Evolutionary conservation across 2,797 vertebrate species (phyloP), one percentile per base, ranked within the genome.

Genomic region (Oreochromis grahami): DNA sequence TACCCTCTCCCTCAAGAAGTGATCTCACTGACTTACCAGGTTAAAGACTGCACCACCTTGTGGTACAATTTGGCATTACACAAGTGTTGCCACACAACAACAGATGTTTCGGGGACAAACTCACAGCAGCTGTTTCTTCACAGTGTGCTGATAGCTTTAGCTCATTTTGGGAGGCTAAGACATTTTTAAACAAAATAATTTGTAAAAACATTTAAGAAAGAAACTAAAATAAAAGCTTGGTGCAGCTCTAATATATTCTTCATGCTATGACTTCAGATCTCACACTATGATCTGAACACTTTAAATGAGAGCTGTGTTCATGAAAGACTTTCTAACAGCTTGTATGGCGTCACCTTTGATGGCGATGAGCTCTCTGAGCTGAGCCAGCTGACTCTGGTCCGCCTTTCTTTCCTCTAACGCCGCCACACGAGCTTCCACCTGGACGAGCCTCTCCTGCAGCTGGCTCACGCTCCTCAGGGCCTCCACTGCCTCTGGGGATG

Each of bases 391-490:
- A 0, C 79, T 19, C 0, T 82, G 89, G 79, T 96, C 94, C 0
- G 88, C 86, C 53, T 94, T 91, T 36, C 72, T 52, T 12, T 88
- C 84, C 4, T 97, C 94, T 51, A 98, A 85, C 0, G 15, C 83
- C 0, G 17, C 77, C 43, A 97, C 78, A 0, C 84, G 92, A 32
- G 91, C 91, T 77, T 96, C 95, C 78, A 98, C 89, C 34, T 79
- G 52, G 8, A 26, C 1, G 1, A 95, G 93, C 21, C 87, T 89
- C 43, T 91, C 82, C 7, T 80, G 17, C 19, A 97, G 88, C 43
- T 90, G 85, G 1, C 93, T 89, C 1, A 97, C 8, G 38, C 86
- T 82, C 36, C 60, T 94, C 45, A 97, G 92, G 1, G 95, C 94
- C 34, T 95, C 94, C 80, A 94, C 38, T 0, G 88, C 89, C 17